Base-by-base conservation (phyloP, 2,797 vertebrate species). In the Cyprinodon diabolis region DNA sequence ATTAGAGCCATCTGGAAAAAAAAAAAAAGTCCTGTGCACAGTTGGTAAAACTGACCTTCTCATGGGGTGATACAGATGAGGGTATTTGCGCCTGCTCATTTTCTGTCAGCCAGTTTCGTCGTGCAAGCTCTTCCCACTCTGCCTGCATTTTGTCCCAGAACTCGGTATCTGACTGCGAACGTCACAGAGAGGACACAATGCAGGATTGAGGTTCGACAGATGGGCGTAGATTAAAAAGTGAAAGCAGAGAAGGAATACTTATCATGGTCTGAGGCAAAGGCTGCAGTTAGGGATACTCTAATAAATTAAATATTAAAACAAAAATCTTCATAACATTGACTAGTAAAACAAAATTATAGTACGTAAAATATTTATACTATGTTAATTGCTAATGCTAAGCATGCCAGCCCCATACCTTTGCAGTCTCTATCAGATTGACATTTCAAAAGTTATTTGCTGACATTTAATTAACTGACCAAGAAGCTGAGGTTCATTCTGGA, bases 111-210 rank as follows among this genome's bases (percentile, higher is more conserved):
- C 98, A 99, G 88, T 99, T 99, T 78, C 98, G 94, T 48, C 97
- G 96, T 60, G 98, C 98, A 77, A 99, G 96, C 94, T 99, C 98
- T 92, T 99, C 98, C 98, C 98, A 99, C 87, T 99, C 98, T 1
- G 96, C 98, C 93, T 99, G 97, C 98, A 99, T 99, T 93, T 99
- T 99, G 89, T 99, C 98, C 98, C 98, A 99, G 94, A 99, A 99
- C 93, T 99, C 97, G 0, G 98, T 99, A 80, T 99, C 98, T 74
- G 98, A 99, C 98, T 99, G 74, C 77, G 93, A 86, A 83, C 69
- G 43, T 69, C 67, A 75, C n/a, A 55, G 65, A 82, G 67, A 58
- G 65, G 57, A 23, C 35, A 23, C 13, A 74, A 11, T 25, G n/a
- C 25, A 54, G 72, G 69, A 52, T 8, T 43, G 47, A 57, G 62